These are phyloP conservation scores for Meloidogyne floridensis DNA, from an alignment of 1,140 invertebrate species.

Conservation along the genomic window DNA sequence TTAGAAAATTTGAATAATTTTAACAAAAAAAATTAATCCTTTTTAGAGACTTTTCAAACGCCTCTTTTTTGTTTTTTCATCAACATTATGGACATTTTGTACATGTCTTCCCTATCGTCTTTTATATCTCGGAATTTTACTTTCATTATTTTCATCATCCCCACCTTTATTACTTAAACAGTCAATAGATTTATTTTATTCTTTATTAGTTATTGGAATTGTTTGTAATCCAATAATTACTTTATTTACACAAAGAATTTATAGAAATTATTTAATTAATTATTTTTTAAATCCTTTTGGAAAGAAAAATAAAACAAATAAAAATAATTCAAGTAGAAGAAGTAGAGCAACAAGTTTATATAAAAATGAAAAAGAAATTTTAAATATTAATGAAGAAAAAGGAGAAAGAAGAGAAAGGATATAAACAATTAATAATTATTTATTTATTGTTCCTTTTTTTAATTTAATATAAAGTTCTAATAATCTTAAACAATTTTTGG, in stretches of 20 bases:
- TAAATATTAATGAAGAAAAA: too few relatives aligned
- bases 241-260: neutral
- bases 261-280: conserved; percentile 1
- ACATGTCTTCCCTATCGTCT: conserved; percentile 62
- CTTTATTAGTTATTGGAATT: conserved; percentile 57
- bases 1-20: too few relatives aligned
- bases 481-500: too few relatives aligned
- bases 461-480: too few relatives aligned
- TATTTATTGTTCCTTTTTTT: too few relatives aligned
- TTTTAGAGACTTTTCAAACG: conserved; percentile 61
- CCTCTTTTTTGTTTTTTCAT: conserved; percentile 63
- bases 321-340: neutral
- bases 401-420: too few relatives aligned
- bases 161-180: conserved; percentile 25
- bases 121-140: conserved; percentile 47
- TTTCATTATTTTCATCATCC: conserved; percentile 19
- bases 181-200: conserved; percentile 52
- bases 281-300: neutral
- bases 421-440: too few relatives aligned
- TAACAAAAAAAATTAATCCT: too few relatives aligned
- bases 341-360: too few relatives aligned
- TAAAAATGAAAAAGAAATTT: too few relatives aligned
- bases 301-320: neutral
- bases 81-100: conserved; percentile 62
- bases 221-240: conserved; percentile 59